Percentiles rank a stretch among this genome's conserved stretches.
Conservation (phyloP, 2,888 invertebrate genomes). For the Alloplasta piceator region DNA sequence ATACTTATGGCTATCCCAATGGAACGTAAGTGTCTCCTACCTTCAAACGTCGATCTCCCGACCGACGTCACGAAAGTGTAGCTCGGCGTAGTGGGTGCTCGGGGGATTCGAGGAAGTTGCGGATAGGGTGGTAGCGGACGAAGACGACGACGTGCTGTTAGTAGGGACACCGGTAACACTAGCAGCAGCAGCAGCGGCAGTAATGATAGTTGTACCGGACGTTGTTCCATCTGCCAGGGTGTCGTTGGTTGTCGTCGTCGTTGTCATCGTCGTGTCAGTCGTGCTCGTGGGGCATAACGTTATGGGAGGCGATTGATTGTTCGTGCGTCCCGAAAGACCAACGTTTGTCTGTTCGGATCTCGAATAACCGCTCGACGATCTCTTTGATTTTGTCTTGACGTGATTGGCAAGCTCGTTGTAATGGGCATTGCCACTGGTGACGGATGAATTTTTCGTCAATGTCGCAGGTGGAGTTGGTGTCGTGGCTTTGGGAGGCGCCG, state of each 20-base stretch:
- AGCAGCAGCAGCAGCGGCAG: constrained; percentile 42
- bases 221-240: constrained; percentile 14
- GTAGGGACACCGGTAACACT: constrained; percentile 44
- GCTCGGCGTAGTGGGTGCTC: constrained; percentile 87
- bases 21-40: constrained; percentile 75
- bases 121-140: constrained; percentile 59
- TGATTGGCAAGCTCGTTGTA: constrained; percentile 45
- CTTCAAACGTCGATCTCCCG: constrained; percentile 88
- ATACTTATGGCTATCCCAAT: neutral
- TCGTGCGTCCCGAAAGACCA: constrained; percentile 21
- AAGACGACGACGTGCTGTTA: constrained; percentile 58
- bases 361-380: constrained; percentile 33
- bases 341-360: constrained; percentile 37
- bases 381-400: constrained; percentile 50
- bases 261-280: constrained; percentile 26
- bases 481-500: neutral
- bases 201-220: constrained; percentile 18
- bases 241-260: constrained; percentile 19
- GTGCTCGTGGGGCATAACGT: constrained; percentile 8
- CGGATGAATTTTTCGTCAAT: constrained; percentile 32
- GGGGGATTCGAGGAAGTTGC: constrained; percentile 74
- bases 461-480: constrained; percentile 45
- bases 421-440: constrained; percentile 25
- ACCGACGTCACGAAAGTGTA: constrained; percentile 88
- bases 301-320: constrained; percentile 29